Evolutionary conservation across 1,140 invertebrate species (phyloP).

Genomic region (Microvelia longipes): DNA sequence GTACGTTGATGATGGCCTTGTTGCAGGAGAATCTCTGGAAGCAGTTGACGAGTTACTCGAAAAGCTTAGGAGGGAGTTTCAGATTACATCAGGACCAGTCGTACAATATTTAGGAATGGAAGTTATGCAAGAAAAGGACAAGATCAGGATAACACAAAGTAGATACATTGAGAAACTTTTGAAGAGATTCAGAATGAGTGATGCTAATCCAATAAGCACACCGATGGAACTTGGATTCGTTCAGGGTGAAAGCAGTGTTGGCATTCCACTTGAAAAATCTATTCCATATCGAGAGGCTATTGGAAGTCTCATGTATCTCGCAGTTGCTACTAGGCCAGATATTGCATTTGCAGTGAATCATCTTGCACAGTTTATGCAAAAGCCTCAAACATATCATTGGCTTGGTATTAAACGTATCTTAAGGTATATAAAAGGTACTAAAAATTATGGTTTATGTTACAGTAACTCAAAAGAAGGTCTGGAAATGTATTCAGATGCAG

Average conservation of each 20-base stretch:
- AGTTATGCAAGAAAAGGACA: background rate
- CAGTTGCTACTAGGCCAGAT: background rate
- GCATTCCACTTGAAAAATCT: background rate
- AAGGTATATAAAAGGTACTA: background rate
- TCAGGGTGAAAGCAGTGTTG: background rate
- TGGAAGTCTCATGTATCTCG: background rate
- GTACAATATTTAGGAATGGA: conserved; percentile 2
- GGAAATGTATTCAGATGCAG: conserved; percentile 4
- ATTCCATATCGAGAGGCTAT: background rate
- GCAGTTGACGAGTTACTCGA: background rate
- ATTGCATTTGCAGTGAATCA: background rate
- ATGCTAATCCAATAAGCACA: background rate
- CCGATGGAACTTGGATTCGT: background rate
- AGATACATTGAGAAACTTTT: conserved; percentile 3
- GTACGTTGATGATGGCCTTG: background rate
- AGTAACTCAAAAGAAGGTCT: background rate
- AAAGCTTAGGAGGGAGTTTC: background rate
- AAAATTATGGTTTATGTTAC: conserved; percentile 14
- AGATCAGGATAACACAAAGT: conserved; percentile 4
- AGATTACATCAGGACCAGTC: background rate
- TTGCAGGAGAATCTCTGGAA: background rate
- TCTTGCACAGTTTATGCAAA: background rate
- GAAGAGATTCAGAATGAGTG: background rate
- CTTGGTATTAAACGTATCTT: background rate
- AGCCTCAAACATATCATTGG: background rate